Evolutionary conservation across 2,797 vertebrate genomes (phyloP).

Genomic region (Gymnoscopelus microlampas): DNA sequence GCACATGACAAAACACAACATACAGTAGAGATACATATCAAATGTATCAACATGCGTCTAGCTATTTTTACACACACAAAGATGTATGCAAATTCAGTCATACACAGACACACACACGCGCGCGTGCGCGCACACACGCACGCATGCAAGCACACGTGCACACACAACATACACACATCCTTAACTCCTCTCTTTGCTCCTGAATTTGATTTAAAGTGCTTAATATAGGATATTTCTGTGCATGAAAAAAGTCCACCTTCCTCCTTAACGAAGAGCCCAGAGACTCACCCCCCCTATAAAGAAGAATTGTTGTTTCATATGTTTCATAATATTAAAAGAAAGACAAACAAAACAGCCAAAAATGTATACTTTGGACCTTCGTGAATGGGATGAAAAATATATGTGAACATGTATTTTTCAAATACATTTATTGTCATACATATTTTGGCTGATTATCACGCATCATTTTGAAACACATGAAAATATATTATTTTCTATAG

Average conservation of each 20-base stretch:
- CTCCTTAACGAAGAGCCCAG: constrained; percentile 1
- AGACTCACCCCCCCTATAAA: background rate
- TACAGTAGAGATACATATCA: too few relatives aligned
- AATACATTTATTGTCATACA: constrained; percentile 24
- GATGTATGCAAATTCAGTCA: constrained; percentile 1
- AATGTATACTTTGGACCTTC: too few relatives aligned
- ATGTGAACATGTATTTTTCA: background rate
- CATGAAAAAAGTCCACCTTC: constrained; percentile 26
- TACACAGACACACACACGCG: background rate
- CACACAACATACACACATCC: constrained; percentile 1
- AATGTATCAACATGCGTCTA: too few relatives aligned
- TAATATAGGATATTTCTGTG: constrained; percentile 27
- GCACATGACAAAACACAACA: background rate
- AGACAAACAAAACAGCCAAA: background rate
- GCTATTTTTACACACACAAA: background rate
- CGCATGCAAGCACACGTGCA: constrained; percentile 17
- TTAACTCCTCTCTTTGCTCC: constrained; percentile 19
- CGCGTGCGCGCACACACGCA: background rate
- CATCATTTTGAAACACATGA: too few relatives aligned
- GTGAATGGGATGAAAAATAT: too few relatives aligned
- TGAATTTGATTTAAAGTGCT: constrained; percentile 29
- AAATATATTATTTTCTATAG: too few relatives aligned
- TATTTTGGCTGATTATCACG: background rate
- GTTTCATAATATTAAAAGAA: background rate
- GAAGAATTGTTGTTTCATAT: constrained; percentile 37